phyloP scores from a whole-genome alignment of 2,113 vertebrate genomes.

The Xiphorhynchus elegans region DNA sequence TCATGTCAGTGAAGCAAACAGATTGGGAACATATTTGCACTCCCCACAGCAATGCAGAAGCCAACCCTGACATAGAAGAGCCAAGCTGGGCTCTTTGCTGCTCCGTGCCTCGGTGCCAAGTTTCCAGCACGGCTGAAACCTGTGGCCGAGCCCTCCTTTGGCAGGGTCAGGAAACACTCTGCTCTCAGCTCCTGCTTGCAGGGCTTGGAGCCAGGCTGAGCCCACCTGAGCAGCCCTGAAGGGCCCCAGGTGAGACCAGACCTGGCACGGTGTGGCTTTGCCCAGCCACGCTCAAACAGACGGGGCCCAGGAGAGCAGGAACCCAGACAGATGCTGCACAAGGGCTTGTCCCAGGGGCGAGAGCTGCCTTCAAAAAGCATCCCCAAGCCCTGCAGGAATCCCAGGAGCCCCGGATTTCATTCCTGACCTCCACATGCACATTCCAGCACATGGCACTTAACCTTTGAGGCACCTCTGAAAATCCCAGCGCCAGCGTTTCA shows the following conservation, averaged over 20 bases:
- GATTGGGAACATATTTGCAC: constrained; percentile 56
- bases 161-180: not conserved
- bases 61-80: constrained; percentile 31
- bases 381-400: not conserved
- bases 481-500: not conserved
- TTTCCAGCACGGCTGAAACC: constrained; percentile 36
- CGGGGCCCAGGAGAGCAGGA: not conserved
- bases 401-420: not conserved
- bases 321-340: not conserved
- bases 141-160: not conserved
- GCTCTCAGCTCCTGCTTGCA: not conserved
- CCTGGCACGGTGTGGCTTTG: not conserved
- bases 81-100: constrained; percentile 45
- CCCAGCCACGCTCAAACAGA: not conserved
- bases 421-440: not conserved
- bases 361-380: not conserved
- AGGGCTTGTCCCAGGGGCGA: not conserved
- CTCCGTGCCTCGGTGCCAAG: not conserved
- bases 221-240: not conserved
- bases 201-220: not conserved
- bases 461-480: constrained; percentile 31
- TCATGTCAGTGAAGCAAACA: constrained; percentile 15
- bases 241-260: not conserved
- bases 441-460: constrained; percentile 30
- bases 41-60: constrained; percentile 43